Percentiles rank a stretch among this genome's conserved stretches.
Conservation (phyloP, 2,113 vertebrate genomes). For the Perognathus longimembris region DNA sequence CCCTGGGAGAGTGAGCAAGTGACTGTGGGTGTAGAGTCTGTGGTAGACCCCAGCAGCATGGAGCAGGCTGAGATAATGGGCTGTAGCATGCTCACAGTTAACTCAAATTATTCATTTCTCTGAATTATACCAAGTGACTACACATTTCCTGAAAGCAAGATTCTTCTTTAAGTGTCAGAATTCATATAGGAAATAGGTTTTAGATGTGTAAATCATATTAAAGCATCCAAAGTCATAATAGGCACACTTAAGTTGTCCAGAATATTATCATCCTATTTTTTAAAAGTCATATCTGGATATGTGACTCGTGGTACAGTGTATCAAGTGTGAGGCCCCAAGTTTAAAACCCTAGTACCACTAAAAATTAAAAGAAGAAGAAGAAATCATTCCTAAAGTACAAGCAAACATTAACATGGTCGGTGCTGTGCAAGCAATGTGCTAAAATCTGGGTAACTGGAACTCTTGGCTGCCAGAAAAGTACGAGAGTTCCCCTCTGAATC, state of each 20-base stretch:
- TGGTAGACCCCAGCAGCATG: fast-evolving
- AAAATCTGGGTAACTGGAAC: not conserved
- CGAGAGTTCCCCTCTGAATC: not conserved
- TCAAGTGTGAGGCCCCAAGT: not conserved
- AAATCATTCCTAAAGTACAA: slow-evolving; percentile 31
- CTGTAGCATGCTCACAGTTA: not conserved
- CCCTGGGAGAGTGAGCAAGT: not conserved
- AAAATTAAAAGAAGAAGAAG: too few relatives aligned
- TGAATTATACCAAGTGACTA: slow-evolving; percentile 1
- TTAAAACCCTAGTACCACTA: too few relatives aligned
- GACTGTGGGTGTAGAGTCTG: not conserved
- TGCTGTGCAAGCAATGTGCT: not conserved
- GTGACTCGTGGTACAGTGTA: not conserved
- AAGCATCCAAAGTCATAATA: not conserved
- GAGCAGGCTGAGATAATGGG: fast-evolving
- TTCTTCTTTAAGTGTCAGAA: slow-evolving; percentile 57
- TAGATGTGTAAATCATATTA: not conserved
- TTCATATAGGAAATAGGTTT: slow-evolving; percentile 7
- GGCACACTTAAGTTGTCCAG: not conserved
- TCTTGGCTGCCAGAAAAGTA: not conserved
- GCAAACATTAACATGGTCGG: not conserved
- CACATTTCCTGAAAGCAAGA: slow-evolving; percentile 8
- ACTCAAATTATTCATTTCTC: not conserved
- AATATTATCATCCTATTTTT: not conserved
- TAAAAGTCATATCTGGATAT: not conserved